Evolutionary conservation across 2,888 invertebrate genomes (phyloP), one percentile per base, ranked within the genome.

Genomic region (Pyrrhosoma nymphula): DNA sequence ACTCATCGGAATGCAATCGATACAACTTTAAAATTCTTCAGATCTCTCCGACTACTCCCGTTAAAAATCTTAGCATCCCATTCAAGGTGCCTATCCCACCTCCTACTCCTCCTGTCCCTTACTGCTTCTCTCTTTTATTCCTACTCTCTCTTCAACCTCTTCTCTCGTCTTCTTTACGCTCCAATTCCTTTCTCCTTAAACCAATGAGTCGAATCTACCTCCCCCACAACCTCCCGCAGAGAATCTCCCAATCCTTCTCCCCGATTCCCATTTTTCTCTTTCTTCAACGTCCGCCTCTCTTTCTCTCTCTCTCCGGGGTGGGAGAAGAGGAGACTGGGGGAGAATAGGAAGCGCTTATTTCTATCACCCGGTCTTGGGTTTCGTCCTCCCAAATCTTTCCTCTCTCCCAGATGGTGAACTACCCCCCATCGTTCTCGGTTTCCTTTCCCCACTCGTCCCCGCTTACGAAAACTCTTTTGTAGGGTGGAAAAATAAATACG

Each of bases 11-110:
- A 47, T 55, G 69, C 55, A 75, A 93, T 75, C 93, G 93, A 93
- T 93, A 18, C 47, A 93, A 75, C 69, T 69, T 93, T 93, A 93
- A 93, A 93, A 75, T 93, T 93, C 69, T 69, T 93, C 93, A 93
- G 69, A 93, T 93, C 39, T 93, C 69, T 75, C 47, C 91, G 35
- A 20, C 12, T 20, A 8, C 60, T 20, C 69, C 26, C 47, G 47
- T 47, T 82, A 16, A 82, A 26, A 82, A 30, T 82, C 82, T 18
- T 35, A 14, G 12, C 82, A 26, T 8, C 82, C 82, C 35, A 82
- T 82, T 16, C 82, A 16, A 26, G 35, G 35, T 35, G n/a, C 16
- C 69, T 26, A 8, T n/a, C 35, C 30, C 35, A 35, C 82, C 10
- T 14, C 16, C 35, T 82, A 8, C 35, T 1, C 30, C 82, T 35